Base-by-base conservation (phyloP, 2,888 invertebrate genomes). In the Clunio marinus region DNA sequence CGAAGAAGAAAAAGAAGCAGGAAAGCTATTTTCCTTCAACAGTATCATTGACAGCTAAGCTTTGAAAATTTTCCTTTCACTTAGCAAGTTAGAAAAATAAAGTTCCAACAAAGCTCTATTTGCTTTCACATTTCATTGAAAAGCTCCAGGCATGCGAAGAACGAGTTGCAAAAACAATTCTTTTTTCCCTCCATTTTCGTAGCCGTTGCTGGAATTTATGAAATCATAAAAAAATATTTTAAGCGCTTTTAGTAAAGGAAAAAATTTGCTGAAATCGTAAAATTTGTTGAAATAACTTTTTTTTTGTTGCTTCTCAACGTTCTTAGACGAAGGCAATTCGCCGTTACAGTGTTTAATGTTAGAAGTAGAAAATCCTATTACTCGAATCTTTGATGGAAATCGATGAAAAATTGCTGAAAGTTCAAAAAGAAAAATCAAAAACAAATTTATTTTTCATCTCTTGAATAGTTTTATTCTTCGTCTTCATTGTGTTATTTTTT, bases 221-320 rank as follows among this genome's bases (percentile, higher is more conserved):
- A 51, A 22, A 51, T 3, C 51, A 51, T 51, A 51, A 51, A 51
- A 32, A 32, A 51, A 51, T 51, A 51, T 51, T 51, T 32, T 51
- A 17, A 17, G 51, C 7, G 15, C 15, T 32, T 45, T 45, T 15
- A 51, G 22, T n/a, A n/a, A 27, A 28, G 57, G 15, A 46, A n/a
- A 24, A 65, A 65, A 35, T 28, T 28, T 20, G 60, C 63, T 65
- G 45, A 65, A 65, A 65, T 45, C 46, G 46, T 65, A 65, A 32
- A 60, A 10, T 60, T 60, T 60, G 60, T 60, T 35, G 60, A 35
- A 60, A 60, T 35, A 60, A 60, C 25, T 27, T 57, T 57, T 57
- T 57, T n/a, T n/a, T n/a, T n/a, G n/a, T n/a, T n/a, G n/a, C n/a
- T n/a, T n/a, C n/a, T n/a, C n/a, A n/a, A n/a, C n/a, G n/a, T n/a